Evolutionary conservation across 2,888 invertebrate genomes (phyloP).

Genomic region (Mythimna pallens): DNA sequence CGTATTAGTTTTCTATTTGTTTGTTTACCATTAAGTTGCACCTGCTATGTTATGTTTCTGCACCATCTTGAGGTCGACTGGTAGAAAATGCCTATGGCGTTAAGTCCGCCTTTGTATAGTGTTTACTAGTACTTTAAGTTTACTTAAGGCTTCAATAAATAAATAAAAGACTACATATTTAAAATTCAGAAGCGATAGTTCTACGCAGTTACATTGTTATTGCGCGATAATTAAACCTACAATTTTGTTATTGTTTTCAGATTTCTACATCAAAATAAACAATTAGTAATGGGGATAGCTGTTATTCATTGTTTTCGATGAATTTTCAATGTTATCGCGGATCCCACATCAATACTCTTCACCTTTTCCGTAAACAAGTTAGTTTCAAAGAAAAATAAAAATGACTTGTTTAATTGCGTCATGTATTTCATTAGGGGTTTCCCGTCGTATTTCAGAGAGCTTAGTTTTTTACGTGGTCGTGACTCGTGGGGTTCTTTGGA

Average conservation of each 20-base stretch:
- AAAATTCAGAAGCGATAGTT: background rate
- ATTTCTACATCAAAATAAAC: slow-evolving; percentile 2
- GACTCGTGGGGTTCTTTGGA: too few species aligned
- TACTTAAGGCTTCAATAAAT: too few species aligned
- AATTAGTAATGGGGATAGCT: slow-evolving; percentile 9
- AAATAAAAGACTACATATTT: background rate
- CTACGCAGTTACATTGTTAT: slow-evolving; percentile 28
- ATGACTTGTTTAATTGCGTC: background rate
- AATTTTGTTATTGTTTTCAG: slow-evolving; percentile 26
- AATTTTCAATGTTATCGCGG: slow-evolving; percentile 17
- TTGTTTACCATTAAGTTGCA: too few species aligned
- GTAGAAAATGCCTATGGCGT: too few species aligned
- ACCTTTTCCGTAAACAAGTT: slow-evolving; percentile 15
- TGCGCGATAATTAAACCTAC: background rate
- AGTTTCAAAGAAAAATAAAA: background rate
- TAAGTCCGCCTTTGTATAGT: too few species aligned
- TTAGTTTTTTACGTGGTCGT: too few species aligned
- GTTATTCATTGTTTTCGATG: slow-evolving; percentile 4
- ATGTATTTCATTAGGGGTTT: background rate
- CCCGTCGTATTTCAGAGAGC: too few species aligned
- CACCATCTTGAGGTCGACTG: too few species aligned
- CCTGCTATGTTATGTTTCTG: too few species aligned
- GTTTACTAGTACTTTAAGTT: too few species aligned
- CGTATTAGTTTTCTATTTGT: too few species aligned
- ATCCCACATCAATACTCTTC: background rate